phyloP scores from a whole-genome alignment of 2,888 invertebrate species.

The Drosophila testacea region DNA sequence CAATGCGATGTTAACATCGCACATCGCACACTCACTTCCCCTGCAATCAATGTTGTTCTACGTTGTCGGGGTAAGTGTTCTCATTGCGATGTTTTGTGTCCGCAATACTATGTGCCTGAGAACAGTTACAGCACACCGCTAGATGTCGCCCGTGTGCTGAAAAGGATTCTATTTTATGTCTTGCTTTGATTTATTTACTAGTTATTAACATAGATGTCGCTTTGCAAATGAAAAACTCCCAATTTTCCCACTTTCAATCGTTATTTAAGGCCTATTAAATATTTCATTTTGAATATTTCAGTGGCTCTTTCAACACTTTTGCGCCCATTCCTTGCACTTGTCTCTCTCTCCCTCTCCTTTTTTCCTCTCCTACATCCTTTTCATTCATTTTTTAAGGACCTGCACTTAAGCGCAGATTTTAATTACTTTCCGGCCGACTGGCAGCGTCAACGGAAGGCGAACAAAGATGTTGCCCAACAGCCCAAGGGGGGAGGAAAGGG shows the following conservation, averaged over 20 bases:
- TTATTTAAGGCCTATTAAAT: conserved; percentile 50
- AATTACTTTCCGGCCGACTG: conserved; percentile 79
- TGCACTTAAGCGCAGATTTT: conserved; percentile 79
- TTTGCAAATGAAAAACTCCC: not conserved
- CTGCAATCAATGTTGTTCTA: conserved; percentile 7
- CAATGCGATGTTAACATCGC: conserved; percentile 23
- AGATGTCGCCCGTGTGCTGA: conserved; percentile 49
- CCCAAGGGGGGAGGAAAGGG: not conserved
- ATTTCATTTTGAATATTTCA: conserved; percentile 55
- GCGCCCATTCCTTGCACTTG: not conserved
- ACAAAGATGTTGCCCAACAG: conserved; percentile 50
- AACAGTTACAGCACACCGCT: conserved; percentile 36
- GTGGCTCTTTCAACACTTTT: conserved; percentile 54
- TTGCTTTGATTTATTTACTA: conserved; percentile 22
- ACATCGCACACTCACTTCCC: conserved; percentile 4
- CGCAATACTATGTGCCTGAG: conserved; percentile 27
- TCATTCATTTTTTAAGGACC: conserved; percentile 58
- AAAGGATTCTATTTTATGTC: conserved; percentile 38
- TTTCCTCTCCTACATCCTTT: conserved; percentile 3
- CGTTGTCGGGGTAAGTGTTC: conserved; percentile 21
- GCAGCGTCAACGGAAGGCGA: conserved; percentile 61
- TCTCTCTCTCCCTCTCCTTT: not conserved
- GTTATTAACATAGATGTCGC: conserved; percentile 37
- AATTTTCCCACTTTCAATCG: not conserved
- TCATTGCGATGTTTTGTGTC: conserved; percentile 21